A percentile compares a stretch with the other conserved stretches of the same genome.
These are phyloP conservation scores for Rafetus swinhoei DNA, from an alignment of 2,113 vertebrate genomes.

Conservation along the genomic window DNA sequence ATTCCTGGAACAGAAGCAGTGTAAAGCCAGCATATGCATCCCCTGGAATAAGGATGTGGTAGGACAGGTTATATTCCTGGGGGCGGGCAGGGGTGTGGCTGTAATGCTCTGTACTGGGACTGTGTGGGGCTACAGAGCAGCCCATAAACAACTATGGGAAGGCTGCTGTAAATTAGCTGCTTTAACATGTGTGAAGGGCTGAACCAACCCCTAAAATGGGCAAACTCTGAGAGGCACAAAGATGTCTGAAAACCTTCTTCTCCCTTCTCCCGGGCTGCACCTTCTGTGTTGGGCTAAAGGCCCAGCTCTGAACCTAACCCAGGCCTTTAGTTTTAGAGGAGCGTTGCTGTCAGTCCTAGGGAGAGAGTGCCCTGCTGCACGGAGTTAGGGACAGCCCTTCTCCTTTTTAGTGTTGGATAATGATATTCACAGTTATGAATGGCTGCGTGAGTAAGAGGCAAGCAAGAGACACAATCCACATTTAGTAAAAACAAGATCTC, in stretches of 20 bases:
- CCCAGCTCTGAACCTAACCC: accelerated
- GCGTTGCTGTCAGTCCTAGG: background rate
- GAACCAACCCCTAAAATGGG: no score
- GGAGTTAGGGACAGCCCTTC: accelerated
- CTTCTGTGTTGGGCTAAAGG: no score
- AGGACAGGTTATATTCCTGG: background rate
- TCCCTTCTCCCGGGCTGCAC: background rate
- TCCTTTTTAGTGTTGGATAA: background rate
- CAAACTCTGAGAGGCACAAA: background rate
- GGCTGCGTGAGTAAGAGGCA: background rate
- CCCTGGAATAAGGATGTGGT: no score
- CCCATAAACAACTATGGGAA: background rate
- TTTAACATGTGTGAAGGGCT: background rate
- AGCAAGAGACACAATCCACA: background rate
- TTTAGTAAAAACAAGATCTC: background rate
- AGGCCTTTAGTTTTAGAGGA: accelerated
- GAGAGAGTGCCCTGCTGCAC: background rate
- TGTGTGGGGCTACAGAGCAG: background rate
- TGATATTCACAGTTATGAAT: background rate
- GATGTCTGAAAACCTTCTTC: background rate
- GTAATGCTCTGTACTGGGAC: background rate
- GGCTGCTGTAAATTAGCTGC: background rate
- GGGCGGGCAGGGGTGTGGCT: background rate
- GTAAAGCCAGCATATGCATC: background rate
- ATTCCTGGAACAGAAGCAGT: background rate